These are phyloP conservation scores for Cremastinae sp. DNA, from an alignment of 2,888 invertebrate species.

Conservation along the genomic window DNA sequence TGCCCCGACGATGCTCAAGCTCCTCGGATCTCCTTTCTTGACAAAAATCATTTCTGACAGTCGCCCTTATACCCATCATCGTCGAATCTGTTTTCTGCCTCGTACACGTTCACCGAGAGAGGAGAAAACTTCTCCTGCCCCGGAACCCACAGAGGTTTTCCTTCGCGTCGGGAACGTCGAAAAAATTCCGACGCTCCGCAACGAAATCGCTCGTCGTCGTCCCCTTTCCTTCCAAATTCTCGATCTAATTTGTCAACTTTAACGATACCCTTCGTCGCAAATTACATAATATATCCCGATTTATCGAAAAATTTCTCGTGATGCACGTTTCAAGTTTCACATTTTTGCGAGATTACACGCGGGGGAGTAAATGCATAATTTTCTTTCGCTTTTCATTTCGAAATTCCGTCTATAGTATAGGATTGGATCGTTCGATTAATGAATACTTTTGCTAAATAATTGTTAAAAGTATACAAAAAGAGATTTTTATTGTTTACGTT, in stretches of 20 bases:
- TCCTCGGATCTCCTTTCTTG: slow-evolving; percentile 69
- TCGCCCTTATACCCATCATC: slow-evolving; percentile 79
- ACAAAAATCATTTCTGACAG: slow-evolving; percentile 78
- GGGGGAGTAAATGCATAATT: too few species aligned
- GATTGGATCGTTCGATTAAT: too few species aligned
- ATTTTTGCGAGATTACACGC: too few species aligned
- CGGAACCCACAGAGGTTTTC: not conserved
- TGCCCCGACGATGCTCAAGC: slow-evolving; percentile 70
- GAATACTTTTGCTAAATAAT: too few species aligned
- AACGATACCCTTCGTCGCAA: slow-evolving; percentile 4
- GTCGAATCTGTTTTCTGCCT: slow-evolving; percentile 67
- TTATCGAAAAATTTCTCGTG: too few species aligned
- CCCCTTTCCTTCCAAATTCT: not conserved
- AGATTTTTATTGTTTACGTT: too few species aligned
- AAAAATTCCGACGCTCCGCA: not conserved
- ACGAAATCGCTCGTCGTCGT: slow-evolving; percentile 8
- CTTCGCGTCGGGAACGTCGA: not conserved
- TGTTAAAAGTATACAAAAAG: too few species aligned
- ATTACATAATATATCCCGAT: not conserved
- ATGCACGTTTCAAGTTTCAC: not conserved
- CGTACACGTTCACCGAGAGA: slow-evolving; percentile 28
- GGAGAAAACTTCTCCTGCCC: slow-evolving; percentile 23
- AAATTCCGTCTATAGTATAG: too few species aligned
- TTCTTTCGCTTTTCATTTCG: too few species aligned
- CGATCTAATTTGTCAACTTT: not conserved